Conservation (phyloP, 2,888 invertebrate species). For the Sminthurides aquaticus region DNA sequence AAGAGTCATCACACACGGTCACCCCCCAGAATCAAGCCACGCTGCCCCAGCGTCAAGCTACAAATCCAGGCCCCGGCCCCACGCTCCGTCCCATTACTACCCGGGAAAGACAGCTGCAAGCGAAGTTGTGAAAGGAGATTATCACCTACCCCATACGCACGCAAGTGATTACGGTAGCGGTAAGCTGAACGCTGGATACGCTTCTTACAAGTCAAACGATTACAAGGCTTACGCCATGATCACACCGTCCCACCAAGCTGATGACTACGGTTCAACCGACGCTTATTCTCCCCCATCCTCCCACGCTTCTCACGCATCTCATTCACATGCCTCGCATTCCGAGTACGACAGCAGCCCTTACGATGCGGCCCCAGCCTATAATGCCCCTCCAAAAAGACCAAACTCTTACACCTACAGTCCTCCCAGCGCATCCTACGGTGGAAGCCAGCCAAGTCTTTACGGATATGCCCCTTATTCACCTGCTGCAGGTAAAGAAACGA, state of each 20-base stretch:
- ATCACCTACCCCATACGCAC: neutral
- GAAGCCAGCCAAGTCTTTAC: neutral
- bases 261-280: constrained; percentile 12
- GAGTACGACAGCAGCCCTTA: neutral
- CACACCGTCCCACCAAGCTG: constrained; percentile 11
- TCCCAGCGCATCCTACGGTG: neutral
- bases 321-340: constrained; percentile 4
- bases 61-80: neutral
- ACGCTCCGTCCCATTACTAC: neutral
- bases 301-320: neutral
- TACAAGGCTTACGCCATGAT: constrained; percentile 14
- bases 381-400: neutral
- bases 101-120: neutral
- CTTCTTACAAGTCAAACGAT: constrained; percentile 13
- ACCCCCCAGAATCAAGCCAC: neutral
- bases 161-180: neutral
- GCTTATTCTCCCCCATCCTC: neutral
- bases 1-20: neutral
- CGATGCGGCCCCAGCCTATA: neutral
- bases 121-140: constrained; percentile 2
- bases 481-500: neutral
- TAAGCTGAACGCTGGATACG: constrained; percentile 10
- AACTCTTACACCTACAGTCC: constrained; percentile 1
- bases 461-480: constrained; percentile 1
- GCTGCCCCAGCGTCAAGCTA: neutral